Conservation (phyloP, 2,888 invertebrate genomes). For the Geophilus truncorum region DNA sequence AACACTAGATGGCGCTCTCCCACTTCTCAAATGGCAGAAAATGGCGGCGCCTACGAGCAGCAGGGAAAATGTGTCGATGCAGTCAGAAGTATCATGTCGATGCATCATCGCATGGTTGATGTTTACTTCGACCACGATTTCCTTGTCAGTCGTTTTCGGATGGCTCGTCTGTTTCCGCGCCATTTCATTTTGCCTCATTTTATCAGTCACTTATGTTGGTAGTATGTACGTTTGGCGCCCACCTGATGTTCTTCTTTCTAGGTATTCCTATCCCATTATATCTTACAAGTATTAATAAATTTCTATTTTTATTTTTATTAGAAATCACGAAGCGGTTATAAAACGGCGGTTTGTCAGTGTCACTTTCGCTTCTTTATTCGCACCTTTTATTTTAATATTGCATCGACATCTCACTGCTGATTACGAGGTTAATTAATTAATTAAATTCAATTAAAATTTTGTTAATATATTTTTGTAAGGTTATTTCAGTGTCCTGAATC, state of each 20-base stretch:
- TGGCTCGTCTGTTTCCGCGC: conserved; percentile 20
- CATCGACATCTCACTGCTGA: neutral
- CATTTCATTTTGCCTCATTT: conserved; percentile 36
- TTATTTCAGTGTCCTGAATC: too few relatives aligned
- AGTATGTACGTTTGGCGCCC: conserved; percentile 40
- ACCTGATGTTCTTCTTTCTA: neutral
- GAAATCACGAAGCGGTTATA: neutral
- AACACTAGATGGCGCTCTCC: too few relatives aligned
- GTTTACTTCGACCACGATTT: neutral
- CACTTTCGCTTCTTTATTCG: neutral
- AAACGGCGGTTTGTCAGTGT: neutral
- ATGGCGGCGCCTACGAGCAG: neutral
- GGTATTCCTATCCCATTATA: neutral
- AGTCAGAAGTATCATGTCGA: neutral
- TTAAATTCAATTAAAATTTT: neutral
- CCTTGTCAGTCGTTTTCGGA: neutral
- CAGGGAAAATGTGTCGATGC: neutral
- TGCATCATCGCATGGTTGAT: neutral
- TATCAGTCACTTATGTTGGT: conserved; percentile 40
- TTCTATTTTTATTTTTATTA: too few relatives aligned
- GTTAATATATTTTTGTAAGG: too few relatives aligned
- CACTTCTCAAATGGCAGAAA: neutral
- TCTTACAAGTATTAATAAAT: neutral
- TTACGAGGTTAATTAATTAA: neutral
- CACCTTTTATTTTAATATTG: neutral